A percentile compares a stretch with the other conserved stretches of the same genome.
phyloP scores from a whole-genome alignment of 2,113 vertebrate species.

The Speoplatyrhinus poulsoni region DNA sequence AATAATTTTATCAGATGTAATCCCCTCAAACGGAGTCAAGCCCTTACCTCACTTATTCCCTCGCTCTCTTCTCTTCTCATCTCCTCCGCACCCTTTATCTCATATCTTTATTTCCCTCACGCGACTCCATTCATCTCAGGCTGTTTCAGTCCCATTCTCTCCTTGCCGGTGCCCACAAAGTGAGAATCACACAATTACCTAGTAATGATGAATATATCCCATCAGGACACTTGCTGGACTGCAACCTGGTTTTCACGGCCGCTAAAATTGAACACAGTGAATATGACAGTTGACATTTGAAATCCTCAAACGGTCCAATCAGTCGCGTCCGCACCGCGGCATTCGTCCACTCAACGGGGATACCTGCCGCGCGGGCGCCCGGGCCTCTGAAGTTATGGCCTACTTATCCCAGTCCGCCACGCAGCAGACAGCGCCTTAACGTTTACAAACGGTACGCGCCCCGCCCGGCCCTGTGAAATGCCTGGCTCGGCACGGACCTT shows the following conservation, averaged over 20 bases:
- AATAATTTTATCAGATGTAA: slow-evolving; percentile 54
- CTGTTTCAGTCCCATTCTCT: slow-evolving; percentile 32
- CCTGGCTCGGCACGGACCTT: slow-evolving; percentile 14
- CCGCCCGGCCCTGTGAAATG: slow-evolving; percentile 5
- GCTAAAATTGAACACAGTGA: slow-evolving; percentile 66
- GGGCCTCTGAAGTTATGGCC: slow-evolving; percentile 33
- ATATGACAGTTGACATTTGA: slow-evolving; percentile 78
- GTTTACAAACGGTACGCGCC: slow-evolving; percentile 26
- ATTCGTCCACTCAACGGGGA: background rate
- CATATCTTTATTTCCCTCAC: slow-evolving; percentile 19
- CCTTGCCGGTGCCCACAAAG: slow-evolving; percentile 28
- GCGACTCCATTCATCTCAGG: slow-evolving; percentile 24
- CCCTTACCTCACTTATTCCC: slow-evolving; percentile 13
- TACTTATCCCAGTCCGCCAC: slow-evolving; percentile 18
- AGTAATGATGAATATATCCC: slow-evolving; percentile 76
- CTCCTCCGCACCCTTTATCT: slow-evolving; percentile 15
- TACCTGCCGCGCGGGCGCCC: background rate
- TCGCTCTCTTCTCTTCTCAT: slow-evolving; percentile 13
- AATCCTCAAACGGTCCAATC: slow-evolving; percentile 51
- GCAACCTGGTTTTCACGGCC: slow-evolving; percentile 52
- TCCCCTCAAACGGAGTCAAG: slow-evolving; percentile 59
- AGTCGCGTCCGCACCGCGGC: slow-evolving; percentile 21
- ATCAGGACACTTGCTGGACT: slow-evolving; percentile 65
- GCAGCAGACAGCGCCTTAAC: slow-evolving; percentile 18
- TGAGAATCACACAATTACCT: slow-evolving; percentile 66